A percentile compares a stretch with the other conserved stretches of the same genome.
phyloP scores from a whole-genome alignment of 1,140 invertebrate genomes.

The Diabrotica undecimpunctata region DNA sequence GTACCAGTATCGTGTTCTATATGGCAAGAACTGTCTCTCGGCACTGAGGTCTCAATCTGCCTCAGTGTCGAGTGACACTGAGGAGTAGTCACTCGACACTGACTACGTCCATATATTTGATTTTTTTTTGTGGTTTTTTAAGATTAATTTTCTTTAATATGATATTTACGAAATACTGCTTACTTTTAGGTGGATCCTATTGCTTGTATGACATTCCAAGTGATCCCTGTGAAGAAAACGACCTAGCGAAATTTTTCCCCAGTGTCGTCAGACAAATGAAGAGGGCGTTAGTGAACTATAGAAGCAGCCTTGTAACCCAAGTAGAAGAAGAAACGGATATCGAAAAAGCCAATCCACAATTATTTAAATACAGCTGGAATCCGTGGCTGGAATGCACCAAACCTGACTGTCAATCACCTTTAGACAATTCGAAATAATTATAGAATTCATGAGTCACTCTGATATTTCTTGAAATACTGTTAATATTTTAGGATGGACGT shows the following conservation, averaged over 20 bases:
- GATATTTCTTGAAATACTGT: not conserved
- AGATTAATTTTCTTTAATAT: no score
- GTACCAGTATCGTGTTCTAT: no score
- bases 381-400: constrained; percentile 46
- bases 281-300: constrained; percentile 46
- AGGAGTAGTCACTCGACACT: no score
- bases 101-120: no score
- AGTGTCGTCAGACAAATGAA: constrained; percentile 48
- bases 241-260: constrained; percentile 51
- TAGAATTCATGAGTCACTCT: no score
- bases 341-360: constrained; percentile 45
- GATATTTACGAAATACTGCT: no score
- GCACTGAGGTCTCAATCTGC: no score
- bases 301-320: constrained; percentile 45
- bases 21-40: no score
- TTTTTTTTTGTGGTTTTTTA: no score
- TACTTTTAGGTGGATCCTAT: constrained; percentile 43
- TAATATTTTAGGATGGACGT: not conserved
- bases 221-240: constrained; percentile 64
- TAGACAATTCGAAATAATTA: not conserved
- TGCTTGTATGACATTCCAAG: constrained; percentile 61
- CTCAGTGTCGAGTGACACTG: no score
- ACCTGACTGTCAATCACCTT: constrained; percentile 27
- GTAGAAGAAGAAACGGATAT: constrained; percentile 42
- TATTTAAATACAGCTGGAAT: constrained; percentile 50